A percentile compares a stretch with the other conserved stretches of the same genome.
phyloP scores from a whole-genome alignment of 2,113 vertebrate genomes.

The Lagopus muta region DNA sequence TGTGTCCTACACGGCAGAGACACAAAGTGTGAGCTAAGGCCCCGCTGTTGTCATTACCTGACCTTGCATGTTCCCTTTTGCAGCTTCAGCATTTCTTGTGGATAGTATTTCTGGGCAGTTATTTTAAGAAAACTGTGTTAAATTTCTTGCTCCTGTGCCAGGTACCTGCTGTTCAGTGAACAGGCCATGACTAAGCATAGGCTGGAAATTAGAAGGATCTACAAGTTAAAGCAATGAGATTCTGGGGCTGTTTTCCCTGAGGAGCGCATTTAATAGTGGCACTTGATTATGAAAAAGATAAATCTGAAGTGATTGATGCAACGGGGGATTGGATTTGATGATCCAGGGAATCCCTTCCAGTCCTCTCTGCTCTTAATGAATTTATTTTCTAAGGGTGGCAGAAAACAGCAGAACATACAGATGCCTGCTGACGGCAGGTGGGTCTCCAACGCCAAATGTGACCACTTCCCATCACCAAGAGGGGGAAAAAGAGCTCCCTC shows the following conservation, averaged over 20 bases:
- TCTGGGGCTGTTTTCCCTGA: conserved; percentile 38
- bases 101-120: conserved; percentile 34
- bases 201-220: conserved; percentile 35
- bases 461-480: neutral
- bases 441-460: neutral
- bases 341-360: conserved; percentile 51
- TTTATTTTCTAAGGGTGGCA: neutral
- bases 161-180: conserved; percentile 44
- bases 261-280: conserved; percentile 16
- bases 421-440: neutral
- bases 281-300: conserved; percentile 61
- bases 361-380: conserved; percentile 14
- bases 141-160: conserved; percentile 32
- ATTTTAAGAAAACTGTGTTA: conserved; percentile 61
- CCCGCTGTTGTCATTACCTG: conserved; percentile 3
- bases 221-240: conserved; percentile 23
- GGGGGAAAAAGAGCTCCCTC: neutral
- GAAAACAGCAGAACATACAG: rapidly evolving
- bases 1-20: neutral
- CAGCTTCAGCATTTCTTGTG: conserved; percentile 3
- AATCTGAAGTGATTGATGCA: conserved; percentile 59
- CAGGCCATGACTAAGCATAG: conserved; percentile 58
- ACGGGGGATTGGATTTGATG: conserved; percentile 36
- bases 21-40: neutral
- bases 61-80: neutral